Conservation (phyloP, 1,140 invertebrate species). For the Pararge aegeria region DNA sequence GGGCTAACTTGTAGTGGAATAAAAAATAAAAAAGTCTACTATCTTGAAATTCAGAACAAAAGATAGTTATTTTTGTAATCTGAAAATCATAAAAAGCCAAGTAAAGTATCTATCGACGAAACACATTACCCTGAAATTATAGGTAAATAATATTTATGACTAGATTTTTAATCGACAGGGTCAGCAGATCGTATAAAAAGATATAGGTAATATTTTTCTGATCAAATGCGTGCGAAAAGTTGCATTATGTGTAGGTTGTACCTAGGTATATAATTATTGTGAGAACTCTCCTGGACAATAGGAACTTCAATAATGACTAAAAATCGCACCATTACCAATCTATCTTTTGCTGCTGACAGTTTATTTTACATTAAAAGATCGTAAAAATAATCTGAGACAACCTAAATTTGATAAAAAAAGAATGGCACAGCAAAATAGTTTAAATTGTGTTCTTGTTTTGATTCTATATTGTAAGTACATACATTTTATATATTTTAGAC, state of each 20-base stretch:
- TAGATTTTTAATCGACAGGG: not conserved
- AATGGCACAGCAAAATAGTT: slow-evolving; percentile 24
- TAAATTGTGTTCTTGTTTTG: slow-evolving; percentile 15
- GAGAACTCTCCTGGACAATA: not conserved
- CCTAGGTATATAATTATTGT: not conserved
- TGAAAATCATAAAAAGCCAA: no score
- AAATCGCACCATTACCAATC: not conserved
- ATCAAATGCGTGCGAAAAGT: not conserved
- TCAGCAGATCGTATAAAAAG: not conserved
- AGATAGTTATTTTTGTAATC: no score
- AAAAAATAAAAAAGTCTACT: no score
- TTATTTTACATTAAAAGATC: not conserved
- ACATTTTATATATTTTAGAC: not conserved
- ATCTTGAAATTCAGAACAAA: no score
- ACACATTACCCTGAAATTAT: no score
- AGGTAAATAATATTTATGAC: no score
- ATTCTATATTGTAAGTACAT: slow-evolving; percentile 20
- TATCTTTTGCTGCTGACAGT: not conserved
- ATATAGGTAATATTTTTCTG: not conserved
- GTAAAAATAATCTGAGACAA: not conserved
- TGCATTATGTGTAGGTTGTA: not conserved
- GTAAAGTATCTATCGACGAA: no score
- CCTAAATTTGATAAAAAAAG: not conserved
- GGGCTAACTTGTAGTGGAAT: no score
- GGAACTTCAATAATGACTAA: not conserved